Evolutionary conservation across 2,797 vertebrate species (phyloP).

Genomic region (Bucorvus abyssinicus): DNA sequence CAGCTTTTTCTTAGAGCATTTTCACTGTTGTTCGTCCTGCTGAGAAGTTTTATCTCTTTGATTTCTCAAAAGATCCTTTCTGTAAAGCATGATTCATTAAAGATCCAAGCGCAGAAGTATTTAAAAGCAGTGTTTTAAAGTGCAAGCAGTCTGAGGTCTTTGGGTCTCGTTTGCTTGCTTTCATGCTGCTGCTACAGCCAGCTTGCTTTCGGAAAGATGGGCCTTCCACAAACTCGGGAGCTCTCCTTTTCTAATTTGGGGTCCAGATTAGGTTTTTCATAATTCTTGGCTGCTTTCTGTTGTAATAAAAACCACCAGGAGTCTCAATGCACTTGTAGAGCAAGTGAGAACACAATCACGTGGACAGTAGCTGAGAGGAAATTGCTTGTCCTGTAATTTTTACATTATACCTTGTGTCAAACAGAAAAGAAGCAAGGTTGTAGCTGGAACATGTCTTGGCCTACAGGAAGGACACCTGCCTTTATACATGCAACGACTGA

Average conservation of each 20-base stretch:
- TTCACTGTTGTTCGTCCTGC: neutral
- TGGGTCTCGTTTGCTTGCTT: neutral
- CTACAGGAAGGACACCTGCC: neutral
- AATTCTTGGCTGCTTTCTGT: neutral
- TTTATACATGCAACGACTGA: neutral
- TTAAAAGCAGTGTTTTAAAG: neutral
- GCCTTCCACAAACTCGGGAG: neutral
- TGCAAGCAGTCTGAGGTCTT: neutral
- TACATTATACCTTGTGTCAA: neutral
- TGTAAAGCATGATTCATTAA: neutral
- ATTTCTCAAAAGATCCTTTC: neutral
- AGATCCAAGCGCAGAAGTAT: neutral
- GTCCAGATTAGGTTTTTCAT: neutral
- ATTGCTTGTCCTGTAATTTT: neutral
- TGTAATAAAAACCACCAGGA: neutral
- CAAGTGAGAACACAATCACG: neutral
- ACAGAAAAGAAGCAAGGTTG: neutral
- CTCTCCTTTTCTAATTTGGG: neutral
- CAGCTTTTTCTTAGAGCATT: neutral
- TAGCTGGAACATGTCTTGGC: neutral
- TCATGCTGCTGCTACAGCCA: neutral
- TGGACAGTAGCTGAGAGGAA: neutral
- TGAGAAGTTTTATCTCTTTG: neutral
- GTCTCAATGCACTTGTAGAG: neutral
- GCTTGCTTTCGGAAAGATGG: neutral